Conservation (phyloP, 2,888 invertebrate genomes). For the Molorchus minor region DNA sequence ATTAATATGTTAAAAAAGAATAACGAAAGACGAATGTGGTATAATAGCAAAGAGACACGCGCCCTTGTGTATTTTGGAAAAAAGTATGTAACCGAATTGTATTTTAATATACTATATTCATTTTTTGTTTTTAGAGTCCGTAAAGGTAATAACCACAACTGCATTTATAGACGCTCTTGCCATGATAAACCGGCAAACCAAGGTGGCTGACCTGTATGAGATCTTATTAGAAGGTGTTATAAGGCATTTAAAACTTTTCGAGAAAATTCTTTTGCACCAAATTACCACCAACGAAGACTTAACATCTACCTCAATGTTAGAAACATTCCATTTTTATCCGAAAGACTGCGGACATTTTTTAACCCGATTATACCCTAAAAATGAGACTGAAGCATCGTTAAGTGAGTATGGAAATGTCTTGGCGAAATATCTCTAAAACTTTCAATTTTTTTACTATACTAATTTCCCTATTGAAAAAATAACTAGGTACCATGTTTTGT, state of each 20-base stretch:
- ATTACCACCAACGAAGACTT: constrained; percentile 47
- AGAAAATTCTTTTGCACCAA: constrained; percentile 50
- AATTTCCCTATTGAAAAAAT: not conserved
- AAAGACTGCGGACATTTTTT: constrained; percentile 78
- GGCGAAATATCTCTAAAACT: no score
- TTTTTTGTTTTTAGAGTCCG: constrained; percentile 47
- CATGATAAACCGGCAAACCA: constrained; percentile 73
- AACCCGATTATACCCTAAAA: constrained; percentile 76
- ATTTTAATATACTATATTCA: not conserved
- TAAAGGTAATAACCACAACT: constrained; percentile 68
- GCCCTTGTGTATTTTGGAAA: constrained; percentile 70
- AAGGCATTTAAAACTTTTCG: constrained; percentile 73
- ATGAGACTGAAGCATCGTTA: constrained; percentile 72
- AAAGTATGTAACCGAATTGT: constrained; percentile 64
- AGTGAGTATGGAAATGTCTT: constrained; percentile 63
- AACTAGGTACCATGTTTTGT: constrained; percentile 9
- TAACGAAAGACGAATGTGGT: constrained; percentile 66
- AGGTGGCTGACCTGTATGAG: constrained; percentile 73
- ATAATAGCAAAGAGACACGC: constrained; percentile 62
- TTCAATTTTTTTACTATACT: constrained; percentile 1
- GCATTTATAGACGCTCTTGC: constrained; percentile 77
- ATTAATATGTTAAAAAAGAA: constrained; percentile 71
- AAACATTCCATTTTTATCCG: constrained; percentile 80
- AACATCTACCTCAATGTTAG: constrained; percentile 59
- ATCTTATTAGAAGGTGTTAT: constrained; percentile 80